Conservation (phyloP, 2,888 invertebrate genomes). For the Epicampocera succincta region DNA sequence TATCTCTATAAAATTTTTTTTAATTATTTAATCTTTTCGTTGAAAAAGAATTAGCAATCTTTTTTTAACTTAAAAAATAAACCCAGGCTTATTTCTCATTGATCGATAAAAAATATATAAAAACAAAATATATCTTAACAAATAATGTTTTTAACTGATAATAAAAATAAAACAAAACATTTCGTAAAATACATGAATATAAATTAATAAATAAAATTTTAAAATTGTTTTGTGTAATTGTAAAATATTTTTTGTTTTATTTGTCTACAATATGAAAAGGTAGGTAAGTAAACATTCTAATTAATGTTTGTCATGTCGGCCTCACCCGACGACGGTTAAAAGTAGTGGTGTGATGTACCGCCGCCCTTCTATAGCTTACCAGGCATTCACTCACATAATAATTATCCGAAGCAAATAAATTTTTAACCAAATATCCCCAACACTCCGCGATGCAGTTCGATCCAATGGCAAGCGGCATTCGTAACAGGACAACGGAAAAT, state of each 20-base stretch:
- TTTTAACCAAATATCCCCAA: too few relatives aligned
- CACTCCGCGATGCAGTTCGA: too few relatives aligned
- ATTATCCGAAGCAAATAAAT: too few relatives aligned
- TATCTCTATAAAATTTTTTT: neutral
- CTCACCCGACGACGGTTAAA: too few relatives aligned
- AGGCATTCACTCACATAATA: too few relatives aligned
- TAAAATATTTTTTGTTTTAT: slow-evolving; percentile 74
- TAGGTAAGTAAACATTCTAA: neutral
- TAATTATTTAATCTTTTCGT: neutral
- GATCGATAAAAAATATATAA: slow-evolving; percentile 16
- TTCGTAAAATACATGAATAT: slow-evolving; percentile 66
- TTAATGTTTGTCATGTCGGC: too few relatives aligned
- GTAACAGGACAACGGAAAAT: too few relatives aligned
- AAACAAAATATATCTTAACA: slow-evolving; percentile 48
- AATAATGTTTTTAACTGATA: slow-evolving; percentile 69
- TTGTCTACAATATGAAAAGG: slow-evolving; percentile 17
- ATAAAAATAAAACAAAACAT: slow-evolving; percentile 56
- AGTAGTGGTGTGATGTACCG: too few relatives aligned
- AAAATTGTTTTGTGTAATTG: slow-evolving; percentile 82
- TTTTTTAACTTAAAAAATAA: neutral
- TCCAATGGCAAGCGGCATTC: too few relatives aligned
- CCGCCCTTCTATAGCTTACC: too few relatives aligned
- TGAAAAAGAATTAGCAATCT: slow-evolving; percentile 11
- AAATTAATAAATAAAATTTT: slow-evolving; percentile 81
- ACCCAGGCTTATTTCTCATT: slow-evolving; percentile 59